These are phyloP conservation scores for Eurystomus glaucurus DNA, from an alignment of 2,797 vertebrate species.

Conservation along the genomic window DNA sequence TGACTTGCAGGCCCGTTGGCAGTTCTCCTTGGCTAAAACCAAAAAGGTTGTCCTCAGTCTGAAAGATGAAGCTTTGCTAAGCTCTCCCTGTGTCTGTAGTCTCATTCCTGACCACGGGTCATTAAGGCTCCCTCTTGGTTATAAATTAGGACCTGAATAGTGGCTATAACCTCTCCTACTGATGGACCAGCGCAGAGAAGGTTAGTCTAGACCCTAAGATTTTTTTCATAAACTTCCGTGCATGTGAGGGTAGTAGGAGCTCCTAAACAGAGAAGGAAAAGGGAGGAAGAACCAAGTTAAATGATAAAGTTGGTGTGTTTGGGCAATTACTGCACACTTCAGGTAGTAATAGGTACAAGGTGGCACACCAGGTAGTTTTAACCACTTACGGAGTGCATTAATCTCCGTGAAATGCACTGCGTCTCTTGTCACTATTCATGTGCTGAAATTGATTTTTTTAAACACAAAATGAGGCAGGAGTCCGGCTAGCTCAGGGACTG, in stretches of 20 bases:
- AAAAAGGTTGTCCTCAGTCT: background rate
- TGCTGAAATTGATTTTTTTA: constrained; percentile 36
- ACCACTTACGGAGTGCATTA: background rate
- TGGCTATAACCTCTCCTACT: background rate
- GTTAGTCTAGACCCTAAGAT: background rate
- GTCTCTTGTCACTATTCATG: background rate
- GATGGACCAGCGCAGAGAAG: background rate
- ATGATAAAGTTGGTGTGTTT: background rate
- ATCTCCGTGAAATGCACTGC: background rate
- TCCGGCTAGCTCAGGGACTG: background rate
- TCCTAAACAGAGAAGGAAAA: background rate
- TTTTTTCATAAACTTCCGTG: background rate
- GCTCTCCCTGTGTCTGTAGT: background rate
- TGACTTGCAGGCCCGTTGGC: background rate
- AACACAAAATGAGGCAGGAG: constrained; percentile 39
- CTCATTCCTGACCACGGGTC: rapidly evolving
- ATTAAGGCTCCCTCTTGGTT: background rate
- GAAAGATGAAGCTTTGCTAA: background rate
- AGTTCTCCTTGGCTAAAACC: background rate
- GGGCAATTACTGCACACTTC: background rate
- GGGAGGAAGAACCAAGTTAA: background rate
- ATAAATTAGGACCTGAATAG: background rate
- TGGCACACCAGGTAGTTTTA: background rate
- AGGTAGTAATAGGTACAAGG: background rate
- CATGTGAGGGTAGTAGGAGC: background rate